Conservation (phyloP, 2,888 invertebrate genomes). For the Dryocosmus kuriphilus region DNA sequence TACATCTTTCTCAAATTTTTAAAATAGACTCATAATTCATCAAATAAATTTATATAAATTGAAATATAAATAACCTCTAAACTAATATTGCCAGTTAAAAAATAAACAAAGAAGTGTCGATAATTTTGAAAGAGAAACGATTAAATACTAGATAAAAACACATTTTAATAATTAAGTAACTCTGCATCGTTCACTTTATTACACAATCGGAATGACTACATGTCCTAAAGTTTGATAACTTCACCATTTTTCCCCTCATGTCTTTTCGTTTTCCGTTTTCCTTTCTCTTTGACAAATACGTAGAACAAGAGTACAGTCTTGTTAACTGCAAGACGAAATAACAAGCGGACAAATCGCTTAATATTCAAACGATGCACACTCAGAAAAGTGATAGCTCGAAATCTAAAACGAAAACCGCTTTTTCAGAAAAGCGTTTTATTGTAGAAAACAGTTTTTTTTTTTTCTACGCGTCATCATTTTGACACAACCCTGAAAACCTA, state of each 20-base stretch:
- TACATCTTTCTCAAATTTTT: neutral
- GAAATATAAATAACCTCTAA: neutral
- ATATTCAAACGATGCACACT: constrained; percentile 24
- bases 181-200: constrained; percentile 65
- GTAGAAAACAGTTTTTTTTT: constrained; percentile 6
- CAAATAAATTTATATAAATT: neutral
- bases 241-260: constrained; percentile 45
- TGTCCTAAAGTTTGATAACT: constrained; percentile 51
- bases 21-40: neutral
- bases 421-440: constrained; percentile 15
- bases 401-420: constrained; percentile 22
- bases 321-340: constrained; percentile 14
- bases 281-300: constrained; percentile 39
- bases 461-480: neutral
- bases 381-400: constrained; percentile 12
- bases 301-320: constrained; percentile 51
- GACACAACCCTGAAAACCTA: constrained; percentile 7
- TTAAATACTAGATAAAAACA: constrained; percentile 13
- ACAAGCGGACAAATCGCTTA: constrained; percentile 30
- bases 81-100: neutral
- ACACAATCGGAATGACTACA: constrained; percentile 67
- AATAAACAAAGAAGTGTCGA: neutral
- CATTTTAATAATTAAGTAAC: constrained; percentile 45
- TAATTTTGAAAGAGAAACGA: constrained; percentile 13
- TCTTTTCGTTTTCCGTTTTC: constrained; percentile 55